Base-by-base conservation (phyloP, 2,888 invertebrate genomes). In the Helobdella robusta region DNA sequence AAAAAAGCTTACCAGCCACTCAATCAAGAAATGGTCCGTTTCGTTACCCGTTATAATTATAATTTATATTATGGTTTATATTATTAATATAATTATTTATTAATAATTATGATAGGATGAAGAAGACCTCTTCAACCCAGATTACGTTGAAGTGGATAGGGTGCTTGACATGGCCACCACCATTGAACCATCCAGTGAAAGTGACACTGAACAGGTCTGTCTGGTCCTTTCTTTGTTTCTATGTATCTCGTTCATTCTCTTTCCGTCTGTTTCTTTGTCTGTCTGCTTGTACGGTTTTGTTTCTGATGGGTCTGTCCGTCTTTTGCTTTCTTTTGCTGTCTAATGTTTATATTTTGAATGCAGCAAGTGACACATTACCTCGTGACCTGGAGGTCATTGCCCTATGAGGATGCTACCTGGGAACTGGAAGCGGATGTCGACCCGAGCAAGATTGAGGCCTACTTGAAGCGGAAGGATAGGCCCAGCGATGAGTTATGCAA, bases 381-480 rank as follows among this genome's bases (percentile, higher is more conserved):
- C 72, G 92, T 98, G 0, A 98, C 99, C 81, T 99, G 98, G 98
- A 86, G 93, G 74, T 87, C 91, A n/a, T 83, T 98, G 71, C 88
- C 94, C 69, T 98, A 99, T 79, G 98, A 98, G 82, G 97, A 98
- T 76, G 89, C 91, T 75, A 99, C 98, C 0, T 99, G 98, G 98
- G 98, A 99, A 79, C 81, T 97, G 65, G 91, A 93, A 78, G 91
- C 92, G 80, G 93, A 95, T 79, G 89, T 98, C 28, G 95, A 97
- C 81, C 87, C 89, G 4, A 86, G 87, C 70, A 95, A 95, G 83
- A 90, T 66, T 18, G 58, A 66, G 20, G 63, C 59, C 11, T 66
- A 52, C 59, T 34, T 66, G 20, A 32, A 25, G 18, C 23, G 64
- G 20, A 54, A 52, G 30, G 64, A 64, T 18, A 65, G 36, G 34